Evolutionary conservation across 64 coral and sea anemone genomes (phyloP), one percentile per base, ranked within the genome.

Genomic region (Catalaphyllia jardinei): DNA sequence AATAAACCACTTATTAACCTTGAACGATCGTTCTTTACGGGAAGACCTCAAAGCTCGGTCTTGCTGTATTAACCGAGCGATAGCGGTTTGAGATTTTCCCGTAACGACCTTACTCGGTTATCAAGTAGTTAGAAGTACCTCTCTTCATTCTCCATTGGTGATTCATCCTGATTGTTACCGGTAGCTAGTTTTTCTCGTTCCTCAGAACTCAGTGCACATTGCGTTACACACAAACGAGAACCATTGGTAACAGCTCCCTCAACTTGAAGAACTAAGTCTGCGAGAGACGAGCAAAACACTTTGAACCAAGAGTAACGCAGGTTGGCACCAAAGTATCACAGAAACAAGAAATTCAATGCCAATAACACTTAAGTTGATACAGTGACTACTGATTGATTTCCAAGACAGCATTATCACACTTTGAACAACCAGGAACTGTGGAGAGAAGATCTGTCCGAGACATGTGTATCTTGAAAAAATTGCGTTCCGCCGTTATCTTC

Each of bases 211-310:
- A 98, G 72, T 52, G 64, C 83, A 93, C 96, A 98, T 30, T 38
- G 77, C 22, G 78, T 76, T 22, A 94, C 92, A 51, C 71, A 71
- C 3, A 98, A 15, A 50, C 46, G 49, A 52, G 89, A 86, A 38
- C 89, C 93, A 78, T 89, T 86, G 18, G 82, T 72, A 2, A 89
- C 52, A 62, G 96, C 82, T 71, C 96, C 96, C 6, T 92, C 86
- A 18, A 98, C 93, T 84, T 92, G 51, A 38, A 98, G 87, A 29
- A 98, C 87, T 12, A 98, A 83, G 50, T 98, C 95, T 94, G 52
- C 11, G 28, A 79, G 24, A 79, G 38, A 30, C 19, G 7, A 29
- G 80, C 19, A 60, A 50, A 57, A 57, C 4, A 46, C 10, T 15
- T 57, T 16, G 15, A 57, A 57, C 10, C 0, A 57, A 57, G 54